Conservation (phyloP, 2,113 vertebrate species). For the Zosterops hypoxanthus region DNA sequence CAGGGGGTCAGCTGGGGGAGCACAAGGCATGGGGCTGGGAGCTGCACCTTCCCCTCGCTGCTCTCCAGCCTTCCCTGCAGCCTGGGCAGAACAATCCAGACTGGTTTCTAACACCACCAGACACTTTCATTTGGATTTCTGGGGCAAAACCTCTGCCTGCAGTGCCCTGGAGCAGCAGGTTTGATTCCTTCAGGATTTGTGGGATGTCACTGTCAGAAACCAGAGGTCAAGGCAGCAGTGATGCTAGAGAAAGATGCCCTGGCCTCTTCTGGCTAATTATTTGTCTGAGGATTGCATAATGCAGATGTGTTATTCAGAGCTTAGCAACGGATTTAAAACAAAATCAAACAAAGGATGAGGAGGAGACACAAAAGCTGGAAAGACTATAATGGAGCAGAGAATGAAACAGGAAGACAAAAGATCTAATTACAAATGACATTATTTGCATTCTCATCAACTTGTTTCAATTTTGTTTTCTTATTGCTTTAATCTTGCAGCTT, state of each 20-base stretch:
- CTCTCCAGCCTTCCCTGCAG: neutral
- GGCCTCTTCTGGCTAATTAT: neutral
- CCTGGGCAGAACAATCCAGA: neutral
- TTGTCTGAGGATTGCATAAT: neutral
- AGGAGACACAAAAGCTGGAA: neutral
- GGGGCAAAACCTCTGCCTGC: neutral
- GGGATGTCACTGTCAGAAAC: neutral
- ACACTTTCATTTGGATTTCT: neutral
- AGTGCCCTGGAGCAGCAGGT: neutral
- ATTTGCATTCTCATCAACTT: constrained; percentile 39
- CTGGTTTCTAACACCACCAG: neutral
- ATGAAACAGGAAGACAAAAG: constrained; percentile 23
- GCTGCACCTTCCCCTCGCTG: neutral
- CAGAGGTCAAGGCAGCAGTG: neutral
- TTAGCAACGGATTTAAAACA: neutral
- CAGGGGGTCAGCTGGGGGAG: accelerated
- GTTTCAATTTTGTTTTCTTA: constrained; percentile 46
- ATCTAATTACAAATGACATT: constrained; percentile 45
- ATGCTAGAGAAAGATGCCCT: neutral
- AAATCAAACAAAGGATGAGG: neutral
- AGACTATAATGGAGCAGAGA: neutral
- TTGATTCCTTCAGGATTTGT: neutral
- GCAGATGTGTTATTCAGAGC: neutral
- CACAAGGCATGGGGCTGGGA: neutral
- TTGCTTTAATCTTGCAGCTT: constrained; percentile 32